Evolutionary conservation across 2,888 invertebrate genomes (phyloP), one percentile per base, ranked within the genome.

Genomic region (Galerucella pusilla): DNA sequence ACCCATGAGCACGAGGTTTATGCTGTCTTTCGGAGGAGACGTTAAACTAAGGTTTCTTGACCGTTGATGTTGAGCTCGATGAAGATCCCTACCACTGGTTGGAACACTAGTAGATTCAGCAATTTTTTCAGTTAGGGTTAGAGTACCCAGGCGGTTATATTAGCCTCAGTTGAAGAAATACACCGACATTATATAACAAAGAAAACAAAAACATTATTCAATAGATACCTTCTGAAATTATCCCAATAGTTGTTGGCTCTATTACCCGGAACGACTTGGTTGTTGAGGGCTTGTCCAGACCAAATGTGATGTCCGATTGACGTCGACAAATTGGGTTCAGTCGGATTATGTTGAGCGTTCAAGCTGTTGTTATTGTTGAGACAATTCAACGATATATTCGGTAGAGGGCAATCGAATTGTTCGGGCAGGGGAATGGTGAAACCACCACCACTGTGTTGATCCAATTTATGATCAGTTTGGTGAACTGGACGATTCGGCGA

Each of bases 191-290:
- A n/a, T n/a, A 71, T 14, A 42, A 25, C 16, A 52, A 16, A 20
- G 49, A 52, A 16, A 45, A 16, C 28, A 12, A 35, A 57, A 57
- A 57, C 20, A 16, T 20, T 16, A 35, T 7, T 3, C 2, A 20
- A 20, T 16, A 83, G 83, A 90, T 92, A 95, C 96, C 96, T 96
- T 89, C 96, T 90, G 87, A 97, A 96, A 88, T 97, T 96, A 86
- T 97, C 96, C 96, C 96, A 96, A 88, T 96, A 97, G 88, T 97
- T 97, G 87, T 97, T 97, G 73, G 96, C 96, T 79, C 96, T 90
- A 87, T 95, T 96, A 45, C 96, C 96, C 52, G 96, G 96, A 57
- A 96, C 94, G 71, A 96, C 96, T 89, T 96, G 96, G 87, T 96
- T 96, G 88, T 96, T 96, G 63, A 96, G 89, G 0, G 94, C 92